Conservation (phyloP, 2,888 invertebrate species). For the Epistrophe eligans region DNA sequence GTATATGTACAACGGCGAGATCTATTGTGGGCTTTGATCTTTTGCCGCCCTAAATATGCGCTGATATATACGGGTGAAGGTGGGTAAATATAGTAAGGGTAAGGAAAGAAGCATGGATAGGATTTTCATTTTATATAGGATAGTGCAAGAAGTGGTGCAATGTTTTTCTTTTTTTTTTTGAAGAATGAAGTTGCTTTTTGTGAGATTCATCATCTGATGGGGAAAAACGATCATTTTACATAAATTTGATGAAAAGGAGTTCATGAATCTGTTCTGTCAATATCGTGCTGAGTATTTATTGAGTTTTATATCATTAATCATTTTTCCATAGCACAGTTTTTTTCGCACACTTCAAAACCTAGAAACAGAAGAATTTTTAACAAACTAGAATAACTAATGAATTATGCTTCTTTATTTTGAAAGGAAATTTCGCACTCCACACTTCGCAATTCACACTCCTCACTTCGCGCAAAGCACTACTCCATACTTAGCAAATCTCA, state of each 20-base stretch:
- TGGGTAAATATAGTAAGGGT: background rate
- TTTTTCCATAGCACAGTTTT: no score
- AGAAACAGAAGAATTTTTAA: no score
- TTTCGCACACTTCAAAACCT: no score
- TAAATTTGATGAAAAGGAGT: background rate
- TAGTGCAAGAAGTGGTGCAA: slow-evolving; percentile 5
- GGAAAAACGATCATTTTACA: background rate
- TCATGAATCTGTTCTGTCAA: background rate
- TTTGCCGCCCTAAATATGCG: slow-evolving; percentile 61
- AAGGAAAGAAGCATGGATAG: background rate
- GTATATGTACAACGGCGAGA: background rate
- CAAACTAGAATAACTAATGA: no score
- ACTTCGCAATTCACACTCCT: no score
- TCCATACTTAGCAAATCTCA: no score
- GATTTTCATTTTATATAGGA: background rate
- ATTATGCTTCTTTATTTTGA: no score
- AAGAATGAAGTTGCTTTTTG: background rate
- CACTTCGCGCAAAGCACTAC: no score
- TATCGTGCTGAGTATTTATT: background rate
- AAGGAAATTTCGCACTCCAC: no score
- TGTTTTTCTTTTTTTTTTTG: background rate
- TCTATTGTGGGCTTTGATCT: slow-evolving; percentile 72
- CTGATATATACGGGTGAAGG: background rate
- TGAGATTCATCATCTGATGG: background rate
- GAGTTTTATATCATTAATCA: background rate